Evolutionary conservation across 2,888 invertebrate species (phyloP).

Genomic region (Anoplius nigerrimus): DNA sequence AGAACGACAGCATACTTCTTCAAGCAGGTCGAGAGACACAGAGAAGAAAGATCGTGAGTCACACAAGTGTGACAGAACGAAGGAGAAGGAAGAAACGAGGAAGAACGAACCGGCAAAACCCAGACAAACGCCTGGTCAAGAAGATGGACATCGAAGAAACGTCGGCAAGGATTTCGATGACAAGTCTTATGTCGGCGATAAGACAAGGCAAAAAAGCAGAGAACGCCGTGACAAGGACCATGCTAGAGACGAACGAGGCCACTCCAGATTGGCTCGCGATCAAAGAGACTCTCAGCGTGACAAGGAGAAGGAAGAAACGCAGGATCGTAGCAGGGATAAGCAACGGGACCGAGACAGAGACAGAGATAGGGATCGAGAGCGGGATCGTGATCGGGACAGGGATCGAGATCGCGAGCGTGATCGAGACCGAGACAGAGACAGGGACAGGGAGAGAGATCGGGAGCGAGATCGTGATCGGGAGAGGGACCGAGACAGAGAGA

Average conservation of each 20-base stretch:
- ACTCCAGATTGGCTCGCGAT: slow-evolving; percentile 55
- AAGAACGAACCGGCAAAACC: slow-evolving; percentile 54
- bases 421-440: slow-evolving; percentile 59
- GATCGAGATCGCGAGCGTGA: slow-evolving; percentile 69
- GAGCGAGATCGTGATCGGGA: slow-evolving; percentile 55
- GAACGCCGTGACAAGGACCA: slow-evolving; percentile 68
- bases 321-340: slow-evolving; percentile 74
- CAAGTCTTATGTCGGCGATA: slow-evolving; percentile 73
- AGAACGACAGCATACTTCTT: slow-evolving; percentile 56
- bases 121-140: slow-evolving; percentile 53
- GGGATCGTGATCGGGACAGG: slow-evolving; percentile 52
- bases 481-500: slow-evolving; percentile 52
- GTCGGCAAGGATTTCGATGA: slow-evolving; percentile 67
- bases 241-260: slow-evolving; percentile 61
- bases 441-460: slow-evolving; percentile 53
- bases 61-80: slow-evolving; percentile 67
- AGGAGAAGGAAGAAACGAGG: slow-evolving; percentile 59
- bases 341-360: slow-evolving; percentile 74
- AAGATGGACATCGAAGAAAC: slow-evolving; percentile 73
- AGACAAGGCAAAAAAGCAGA: slow-evolving; percentile 76
- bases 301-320: slow-evolving; percentile 77
- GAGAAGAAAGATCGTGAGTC: slow-evolving; percentile 69
- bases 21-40: slow-evolving; percentile 56
- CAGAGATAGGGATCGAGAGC: slow-evolving; percentile 45
- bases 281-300: slow-evolving; percentile 73